phyloP scores from a whole-genome alignment of 2,888 invertebrate genomes.

The Gnatocerus cornutus region DNA sequence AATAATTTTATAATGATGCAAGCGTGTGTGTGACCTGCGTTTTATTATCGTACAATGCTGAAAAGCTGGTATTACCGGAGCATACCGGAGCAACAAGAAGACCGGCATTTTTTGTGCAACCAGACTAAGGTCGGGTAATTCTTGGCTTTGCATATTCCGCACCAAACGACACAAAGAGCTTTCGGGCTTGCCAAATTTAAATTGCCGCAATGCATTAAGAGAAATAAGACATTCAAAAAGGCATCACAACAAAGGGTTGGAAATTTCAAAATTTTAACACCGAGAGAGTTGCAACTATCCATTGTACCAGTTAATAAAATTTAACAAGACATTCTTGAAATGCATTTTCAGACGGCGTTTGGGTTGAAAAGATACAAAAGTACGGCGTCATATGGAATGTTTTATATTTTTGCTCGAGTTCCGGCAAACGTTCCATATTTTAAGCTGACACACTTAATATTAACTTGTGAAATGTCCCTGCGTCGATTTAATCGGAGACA shows the following conservation, averaged over 20 bases:
- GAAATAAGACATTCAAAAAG: no score
- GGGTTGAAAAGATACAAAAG: no score
- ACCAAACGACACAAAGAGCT: neutral
- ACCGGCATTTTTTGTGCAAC: neutral
- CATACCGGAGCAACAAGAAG: slow-evolving; percentile 1
- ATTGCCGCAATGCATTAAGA: no score
- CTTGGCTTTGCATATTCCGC: slow-evolving; percentile 1
- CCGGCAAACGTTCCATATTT: slow-evolving; percentile 1
- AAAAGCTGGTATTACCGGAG: slow-evolving; percentile 1
- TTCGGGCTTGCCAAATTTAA: neutral
- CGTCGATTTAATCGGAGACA: slow-evolving; percentile 20
- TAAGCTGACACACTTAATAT: slow-evolving; percentile 19
- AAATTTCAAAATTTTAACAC: no score
- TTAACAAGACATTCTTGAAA: no score
- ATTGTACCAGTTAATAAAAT: no score
- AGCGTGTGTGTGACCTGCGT: slow-evolving; percentile 54
- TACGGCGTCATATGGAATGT: no score
- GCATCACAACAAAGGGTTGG: no score
- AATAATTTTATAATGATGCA: slow-evolving; percentile 67
- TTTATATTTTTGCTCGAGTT: neutral
- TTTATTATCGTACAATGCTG: slow-evolving; percentile 39
- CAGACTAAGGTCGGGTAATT: neutral
- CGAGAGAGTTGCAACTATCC: no score
- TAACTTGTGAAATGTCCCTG: slow-evolving; percentile 26
- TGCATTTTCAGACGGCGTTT: no score